Conservation (phyloP, 1,140 invertebrate genomes). For the Adoxophyes honmai region DNA sequence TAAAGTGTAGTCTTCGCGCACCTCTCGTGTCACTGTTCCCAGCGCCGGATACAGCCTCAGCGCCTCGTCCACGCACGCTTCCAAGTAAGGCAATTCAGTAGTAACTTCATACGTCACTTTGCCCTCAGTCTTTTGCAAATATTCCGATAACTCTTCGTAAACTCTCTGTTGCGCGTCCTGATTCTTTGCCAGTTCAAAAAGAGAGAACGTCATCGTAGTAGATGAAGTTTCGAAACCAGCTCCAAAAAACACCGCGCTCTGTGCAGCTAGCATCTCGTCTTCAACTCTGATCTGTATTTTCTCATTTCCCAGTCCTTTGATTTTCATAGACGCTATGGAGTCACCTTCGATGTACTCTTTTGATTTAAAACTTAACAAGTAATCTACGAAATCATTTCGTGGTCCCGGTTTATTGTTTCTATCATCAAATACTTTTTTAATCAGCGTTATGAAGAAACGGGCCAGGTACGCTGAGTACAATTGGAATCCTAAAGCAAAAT, state of each 20-base stretch:
- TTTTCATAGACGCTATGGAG: neutral
- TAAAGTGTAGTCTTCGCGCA: constrained; percentile 41
- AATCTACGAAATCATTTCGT: constrained; percentile 31
- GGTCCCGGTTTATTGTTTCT: constrained; percentile 8
- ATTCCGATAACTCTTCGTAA: constrained; percentile 59
- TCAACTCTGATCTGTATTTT: constrained; percentile 23
- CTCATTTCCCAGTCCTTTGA: neutral
- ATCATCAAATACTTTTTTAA: too few species aligned
- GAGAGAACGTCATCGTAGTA: constrained; percentile 49
- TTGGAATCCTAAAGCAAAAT: too few species aligned
- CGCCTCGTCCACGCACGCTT: constrained; percentile 80
- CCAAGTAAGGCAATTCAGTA: constrained; percentile 78
- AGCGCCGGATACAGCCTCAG: constrained; percentile 79
- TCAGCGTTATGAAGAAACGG: too few species aligned
- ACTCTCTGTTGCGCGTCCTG: constrained; percentile 67
- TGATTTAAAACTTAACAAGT: constrained; percentile 22
- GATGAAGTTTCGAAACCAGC: constrained; percentile 78
- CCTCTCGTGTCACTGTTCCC: constrained; percentile 64
- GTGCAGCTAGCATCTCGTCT: constrained; percentile 38
- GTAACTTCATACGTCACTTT: constrained; percentile 23
- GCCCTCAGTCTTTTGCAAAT: constrained; percentile 18
- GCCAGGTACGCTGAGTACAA: too few species aligned
- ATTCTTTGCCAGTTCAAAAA: constrained; percentile 71
- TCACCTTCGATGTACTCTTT: constrained; percentile 23
- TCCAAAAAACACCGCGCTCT: constrained; percentile 58